Percentiles rank a stretch among this genome's conserved stretches.
These are phyloP conservation scores for Ochropacha duplaris DNA, from an alignment of 2,888 invertebrate species.

Conservation along the genomic window DNA sequence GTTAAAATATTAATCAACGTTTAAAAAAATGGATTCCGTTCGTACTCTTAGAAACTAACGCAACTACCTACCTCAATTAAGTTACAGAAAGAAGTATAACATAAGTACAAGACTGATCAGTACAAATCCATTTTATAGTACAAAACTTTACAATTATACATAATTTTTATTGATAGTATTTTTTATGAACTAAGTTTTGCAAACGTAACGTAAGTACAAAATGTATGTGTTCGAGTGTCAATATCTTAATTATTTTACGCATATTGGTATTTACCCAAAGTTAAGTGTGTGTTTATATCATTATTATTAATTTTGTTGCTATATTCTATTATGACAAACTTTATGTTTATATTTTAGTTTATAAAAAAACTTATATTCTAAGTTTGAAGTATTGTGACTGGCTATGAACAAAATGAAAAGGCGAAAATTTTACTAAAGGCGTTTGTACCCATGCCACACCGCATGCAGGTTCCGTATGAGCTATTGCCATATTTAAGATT, in stretches of 20 bases:
- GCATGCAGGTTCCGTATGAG: neutral
- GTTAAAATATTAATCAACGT: neutral
- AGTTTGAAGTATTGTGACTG: slow-evolving; percentile 50
- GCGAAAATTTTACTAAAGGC: slow-evolving; percentile 11
- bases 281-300: slow-evolving; percentile 78
- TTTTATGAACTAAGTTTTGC: slow-evolving; percentile 60
- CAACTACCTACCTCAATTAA: slow-evolving; percentile 62
- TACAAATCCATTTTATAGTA: slow-evolving; percentile 73
- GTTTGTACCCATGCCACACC: neutral
- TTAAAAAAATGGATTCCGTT: neutral
- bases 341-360: slow-evolving; percentile 58
- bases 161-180: slow-evolving; percentile 57
- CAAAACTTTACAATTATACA: slow-evolving; percentile 57
- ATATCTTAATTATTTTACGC: slow-evolving; percentile 70
- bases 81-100: slow-evolving; percentile 47
- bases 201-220: slow-evolving; percentile 78
- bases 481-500: neutral
- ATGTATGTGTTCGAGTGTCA: slow-evolving; percentile 79
- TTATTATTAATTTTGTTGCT: slow-evolving; percentile 76
- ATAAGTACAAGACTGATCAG: slow-evolving; percentile 75
- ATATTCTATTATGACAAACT: slow-evolving; percentile 72
- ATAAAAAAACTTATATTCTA: slow-evolving; percentile 41
- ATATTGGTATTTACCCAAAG: slow-evolving; percentile 78
- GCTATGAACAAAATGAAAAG: slow-evolving; percentile 50
- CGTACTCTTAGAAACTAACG: slow-evolving; percentile 10